A percentile compares a stretch with the other conserved stretches of the same genome.
phyloP scores from a whole-genome alignment of 2,113 vertebrate species.

The Tonatia bakeri region DNA sequence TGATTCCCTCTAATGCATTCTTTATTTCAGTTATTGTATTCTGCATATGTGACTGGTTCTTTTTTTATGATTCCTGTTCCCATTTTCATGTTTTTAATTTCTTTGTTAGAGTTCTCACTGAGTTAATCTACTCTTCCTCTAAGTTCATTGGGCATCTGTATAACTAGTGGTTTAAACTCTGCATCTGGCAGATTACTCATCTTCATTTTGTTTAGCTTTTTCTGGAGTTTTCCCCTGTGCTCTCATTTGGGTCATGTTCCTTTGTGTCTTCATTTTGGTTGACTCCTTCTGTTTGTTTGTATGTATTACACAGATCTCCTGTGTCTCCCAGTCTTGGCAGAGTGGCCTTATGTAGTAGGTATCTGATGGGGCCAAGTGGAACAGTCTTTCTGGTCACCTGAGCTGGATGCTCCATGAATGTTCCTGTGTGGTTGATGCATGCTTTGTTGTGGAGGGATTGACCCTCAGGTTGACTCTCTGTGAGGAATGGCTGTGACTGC shows the following conservation, averaged over 20 bases:
- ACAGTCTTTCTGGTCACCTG: not conserved
- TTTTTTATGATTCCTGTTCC: not conserved
- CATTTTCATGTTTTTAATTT: not conserved
- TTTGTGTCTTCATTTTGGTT: not conserved
- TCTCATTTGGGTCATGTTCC: not conserved
- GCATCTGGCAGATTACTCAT: not conserved
- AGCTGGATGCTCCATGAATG: not conserved
- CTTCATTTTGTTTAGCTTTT: not conserved
- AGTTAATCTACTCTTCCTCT: not conserved
- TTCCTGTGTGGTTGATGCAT: not conserved
- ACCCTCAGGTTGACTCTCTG: not conserved
- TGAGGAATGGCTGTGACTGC: not conserved
- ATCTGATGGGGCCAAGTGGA: not conserved
- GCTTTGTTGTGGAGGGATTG: not conserved
- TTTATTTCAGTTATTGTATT: not conserved
- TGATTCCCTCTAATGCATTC: not conserved
- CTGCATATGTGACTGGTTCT: not conserved
- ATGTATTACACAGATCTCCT: not conserved
- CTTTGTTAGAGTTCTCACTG: not conserved
- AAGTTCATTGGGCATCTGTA: not conserved
- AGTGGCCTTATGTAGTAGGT: not conserved
- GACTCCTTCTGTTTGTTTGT: not conserved
- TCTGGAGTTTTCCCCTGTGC: not conserved
- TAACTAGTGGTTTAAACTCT: not conserved
- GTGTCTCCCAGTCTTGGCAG: not conserved